Conservation (phyloP, 2,113 vertebrate genomes). For the Catharus fuscescens region DNA sequence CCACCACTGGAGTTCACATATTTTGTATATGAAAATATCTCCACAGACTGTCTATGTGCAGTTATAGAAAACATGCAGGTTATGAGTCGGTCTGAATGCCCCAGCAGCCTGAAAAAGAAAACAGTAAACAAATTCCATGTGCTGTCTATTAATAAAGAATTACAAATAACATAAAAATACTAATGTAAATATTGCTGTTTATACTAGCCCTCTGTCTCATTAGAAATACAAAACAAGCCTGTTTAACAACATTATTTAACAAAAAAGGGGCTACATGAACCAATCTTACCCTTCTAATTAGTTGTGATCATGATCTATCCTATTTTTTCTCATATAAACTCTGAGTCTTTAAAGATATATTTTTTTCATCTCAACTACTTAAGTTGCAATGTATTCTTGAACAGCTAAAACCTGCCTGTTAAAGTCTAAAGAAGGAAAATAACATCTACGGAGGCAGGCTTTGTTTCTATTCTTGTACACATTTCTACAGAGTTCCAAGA, state of each 20-base stretch:
- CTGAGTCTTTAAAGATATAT: neutral
- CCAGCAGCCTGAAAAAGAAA: neutral
- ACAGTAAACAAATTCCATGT: neutral
- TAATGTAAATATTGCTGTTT: neutral
- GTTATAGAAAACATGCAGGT: neutral
- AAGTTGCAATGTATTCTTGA: neutral
- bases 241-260: neutral
- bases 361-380: neutral
- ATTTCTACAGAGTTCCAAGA: neutral
- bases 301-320: neutral
- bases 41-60: neutral
- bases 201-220: neutral
- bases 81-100: neutral
- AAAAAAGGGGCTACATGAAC: neutral
- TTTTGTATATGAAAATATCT: neutral
- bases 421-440: neutral
- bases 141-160: neutral
- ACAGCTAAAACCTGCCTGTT: neutral
- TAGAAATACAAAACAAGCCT: neutral
- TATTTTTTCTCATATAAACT: neutral
- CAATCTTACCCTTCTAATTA: neutral
- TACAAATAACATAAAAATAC: neutral
- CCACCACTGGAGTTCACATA: neutral
- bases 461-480: neutral
- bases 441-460: neutral